These are phyloP conservation scores for Dendrolimus houi DNA, from an alignment of 2,888 invertebrate genomes.

Conservation along the genomic window DNA sequence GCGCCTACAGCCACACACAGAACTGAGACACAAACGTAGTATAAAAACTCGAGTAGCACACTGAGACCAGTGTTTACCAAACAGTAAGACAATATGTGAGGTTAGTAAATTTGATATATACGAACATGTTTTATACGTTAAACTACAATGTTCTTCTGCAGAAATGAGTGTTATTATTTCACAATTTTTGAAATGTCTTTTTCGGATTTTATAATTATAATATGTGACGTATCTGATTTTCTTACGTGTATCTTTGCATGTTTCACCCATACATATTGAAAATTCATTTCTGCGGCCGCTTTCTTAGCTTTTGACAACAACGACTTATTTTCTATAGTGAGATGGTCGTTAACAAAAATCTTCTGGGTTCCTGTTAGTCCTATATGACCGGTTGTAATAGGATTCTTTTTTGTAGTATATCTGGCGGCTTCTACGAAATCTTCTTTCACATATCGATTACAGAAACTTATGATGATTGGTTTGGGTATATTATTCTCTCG, in stretches of 20 bases:
- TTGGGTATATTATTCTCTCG: conserved; percentile 4
- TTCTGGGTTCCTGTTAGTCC: conserved; percentile 4
- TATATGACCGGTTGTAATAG: conserved; percentile 1
- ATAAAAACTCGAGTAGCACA: no score
- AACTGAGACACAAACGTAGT: no score
- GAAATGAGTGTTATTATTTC: no score
- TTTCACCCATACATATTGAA: conserved; percentile 10
- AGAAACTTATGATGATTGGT: conserved; percentile 9
- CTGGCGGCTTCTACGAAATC: conserved; percentile 8
- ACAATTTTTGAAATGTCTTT: conserved; percentile 7
- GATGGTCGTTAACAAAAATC: conserved; percentile 11
- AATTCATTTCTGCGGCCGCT: conserved; percentile 4
- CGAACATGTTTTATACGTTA: no score
- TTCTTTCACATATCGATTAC: conserved; percentile 9
- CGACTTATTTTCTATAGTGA: conserved; percentile 7
- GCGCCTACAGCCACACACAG: no score
- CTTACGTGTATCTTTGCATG: conserved; percentile 7
- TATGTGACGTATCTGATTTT: conserved; percentile 6
- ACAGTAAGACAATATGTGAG: no score
- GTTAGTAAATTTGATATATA: no score
- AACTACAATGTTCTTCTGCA: no score
- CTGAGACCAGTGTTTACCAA: no score
- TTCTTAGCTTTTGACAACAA: conserved; percentile 7
- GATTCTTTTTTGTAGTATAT: neutral
- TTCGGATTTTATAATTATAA: conserved; percentile 7